Percentiles rank a stretch among this genome's conserved stretches.
Evolutionary conservation across 1,140 invertebrate species (phyloP).

Genomic region (Xylocopa sonorina): DNA sequence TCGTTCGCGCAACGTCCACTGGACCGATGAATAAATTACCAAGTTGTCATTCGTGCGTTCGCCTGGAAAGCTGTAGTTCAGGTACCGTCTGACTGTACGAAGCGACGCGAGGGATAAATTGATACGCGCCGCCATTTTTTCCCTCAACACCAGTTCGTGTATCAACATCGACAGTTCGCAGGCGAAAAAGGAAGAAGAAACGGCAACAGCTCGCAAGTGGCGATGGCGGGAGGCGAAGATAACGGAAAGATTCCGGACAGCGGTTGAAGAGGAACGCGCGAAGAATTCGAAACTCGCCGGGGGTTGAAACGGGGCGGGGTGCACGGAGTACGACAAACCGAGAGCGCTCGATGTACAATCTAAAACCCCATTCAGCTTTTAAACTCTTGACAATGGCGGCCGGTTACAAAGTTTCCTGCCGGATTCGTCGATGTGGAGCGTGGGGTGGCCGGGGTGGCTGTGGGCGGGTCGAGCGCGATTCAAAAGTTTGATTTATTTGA

Average conservation of each 20-base stretch:
- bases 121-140: too few species aligned
- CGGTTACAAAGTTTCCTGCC: constrained; percentile 76
- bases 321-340: constrained; percentile 75
- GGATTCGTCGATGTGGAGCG: constrained; percentile 35
- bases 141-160: not conserved
- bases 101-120: too few species aligned
- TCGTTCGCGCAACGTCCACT: not conserved
- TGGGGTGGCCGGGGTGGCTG: not conserved
- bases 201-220: constrained; percentile 11
- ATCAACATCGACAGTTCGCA: not conserved
- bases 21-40: not conserved
- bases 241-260: constrained; percentile 5
- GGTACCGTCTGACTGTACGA: too few species aligned
- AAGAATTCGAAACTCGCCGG: constrained; percentile 73
- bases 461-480: constrained; percentile 66
- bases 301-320: constrained; percentile 28
- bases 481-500: constrained; percentile 82
- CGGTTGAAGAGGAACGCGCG: constrained; percentile 45
- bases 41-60: not conserved
- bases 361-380: constrained; percentile 81
- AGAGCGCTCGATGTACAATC: constrained; percentile 76
- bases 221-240: not conserved
- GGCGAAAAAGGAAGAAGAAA: not conserved
- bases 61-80: not conserved
- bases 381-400: constrained; percentile 80